These are phyloP conservation scores for Harpagoxenus sublaevis DNA, from an alignment of 2,888 invertebrate genomes.

Conservation along the genomic window DNA sequence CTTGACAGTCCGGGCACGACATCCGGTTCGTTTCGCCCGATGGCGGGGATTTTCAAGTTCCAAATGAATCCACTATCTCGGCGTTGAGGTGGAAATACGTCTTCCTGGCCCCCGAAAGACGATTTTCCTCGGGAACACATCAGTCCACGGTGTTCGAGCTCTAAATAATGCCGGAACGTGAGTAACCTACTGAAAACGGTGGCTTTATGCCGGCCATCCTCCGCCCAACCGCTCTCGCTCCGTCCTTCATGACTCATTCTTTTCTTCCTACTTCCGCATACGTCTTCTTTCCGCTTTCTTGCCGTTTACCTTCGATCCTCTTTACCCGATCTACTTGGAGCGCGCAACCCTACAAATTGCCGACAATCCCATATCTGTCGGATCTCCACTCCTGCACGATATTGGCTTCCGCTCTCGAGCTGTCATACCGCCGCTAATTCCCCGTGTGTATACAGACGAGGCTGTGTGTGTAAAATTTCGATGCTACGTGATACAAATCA, in stretches of 20 bases:
- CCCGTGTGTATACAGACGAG: conserved; percentile 13
- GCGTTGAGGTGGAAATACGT: conserved; percentile 60
- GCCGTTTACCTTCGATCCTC: conserved; percentile 29
- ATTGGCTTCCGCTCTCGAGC: conserved; percentile 49
- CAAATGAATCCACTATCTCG: conserved; percentile 67
- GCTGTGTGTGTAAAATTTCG: conserved; percentile 24
- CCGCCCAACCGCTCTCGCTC: conserved; percentile 52
- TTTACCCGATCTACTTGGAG: conserved; percentile 41
- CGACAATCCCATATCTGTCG: conserved; percentile 71
- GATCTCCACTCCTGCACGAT: conserved; percentile 44
- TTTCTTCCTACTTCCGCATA: conserved; percentile 32
- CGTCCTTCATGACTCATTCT: conserved; percentile 29
- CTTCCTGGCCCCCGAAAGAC: conserved; percentile 62
- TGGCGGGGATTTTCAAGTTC: conserved; percentile 59
- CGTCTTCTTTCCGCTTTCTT: conserved; percentile 49
- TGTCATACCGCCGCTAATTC: conserved; percentile 58
- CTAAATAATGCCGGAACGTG: conserved; percentile 76
- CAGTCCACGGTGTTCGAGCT: conserved; percentile 71
- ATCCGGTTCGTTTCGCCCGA: conserved; percentile 49
- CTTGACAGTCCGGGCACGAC: conserved; percentile 59
- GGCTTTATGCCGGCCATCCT: conserved; percentile 63
- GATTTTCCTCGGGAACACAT: conserved; percentile 69
- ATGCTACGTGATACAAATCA: conserved; percentile 41
- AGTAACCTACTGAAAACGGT: conserved; percentile 72
- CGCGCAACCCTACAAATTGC: conserved; percentile 68